These are phyloP conservation scores for Lycophotia porphyrea DNA, from an alignment of 2,888 invertebrate species.

Conservation along the genomic window DNA sequence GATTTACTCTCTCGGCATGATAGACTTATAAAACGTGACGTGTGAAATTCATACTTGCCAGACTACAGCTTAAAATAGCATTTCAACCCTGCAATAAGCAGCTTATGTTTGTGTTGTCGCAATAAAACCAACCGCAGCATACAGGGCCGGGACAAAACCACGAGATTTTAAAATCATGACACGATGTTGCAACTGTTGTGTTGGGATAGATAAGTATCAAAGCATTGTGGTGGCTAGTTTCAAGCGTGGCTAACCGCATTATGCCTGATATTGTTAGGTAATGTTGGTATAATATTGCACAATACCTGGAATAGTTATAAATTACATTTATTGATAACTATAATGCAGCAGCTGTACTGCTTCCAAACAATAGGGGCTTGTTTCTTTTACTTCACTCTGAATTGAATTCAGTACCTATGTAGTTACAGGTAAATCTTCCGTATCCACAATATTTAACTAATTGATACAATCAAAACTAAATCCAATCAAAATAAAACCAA, in stretches of 20 bases:
- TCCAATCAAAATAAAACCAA: constrained; percentile 25
- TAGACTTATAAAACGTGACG: constrained; percentile 34
- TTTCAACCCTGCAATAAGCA: constrained; percentile 55
- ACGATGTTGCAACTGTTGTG: constrained; percentile 68
- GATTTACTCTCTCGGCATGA: constrained; percentile 10
- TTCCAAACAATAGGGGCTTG: neutral
- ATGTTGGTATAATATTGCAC: constrained; percentile 40
- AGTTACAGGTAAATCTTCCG: neutral
- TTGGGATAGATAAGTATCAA: constrained; percentile 68
- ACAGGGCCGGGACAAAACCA: constrained; percentile 64
- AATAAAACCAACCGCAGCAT: constrained; percentile 68
- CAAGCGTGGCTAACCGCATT: constrained; percentile 68
- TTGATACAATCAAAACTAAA: constrained; percentile 13
- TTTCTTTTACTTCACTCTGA: neutral
- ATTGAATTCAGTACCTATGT: neutral
- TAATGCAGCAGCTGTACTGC: neutral
- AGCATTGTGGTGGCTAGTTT: constrained; percentile 66
- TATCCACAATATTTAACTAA: neutral
- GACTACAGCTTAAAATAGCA: constrained; percentile 50
- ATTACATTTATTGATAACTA: constrained; percentile 14
- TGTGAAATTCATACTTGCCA: constrained; percentile 27
- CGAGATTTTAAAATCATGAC: constrained; percentile 70
- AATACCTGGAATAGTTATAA: constrained; percentile 12
- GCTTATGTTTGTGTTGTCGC: constrained; percentile 63
- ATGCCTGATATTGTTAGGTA: constrained; percentile 36